Base-by-base conservation (phyloP, 1,140 invertebrate species). In the Euura lappo region DNA sequence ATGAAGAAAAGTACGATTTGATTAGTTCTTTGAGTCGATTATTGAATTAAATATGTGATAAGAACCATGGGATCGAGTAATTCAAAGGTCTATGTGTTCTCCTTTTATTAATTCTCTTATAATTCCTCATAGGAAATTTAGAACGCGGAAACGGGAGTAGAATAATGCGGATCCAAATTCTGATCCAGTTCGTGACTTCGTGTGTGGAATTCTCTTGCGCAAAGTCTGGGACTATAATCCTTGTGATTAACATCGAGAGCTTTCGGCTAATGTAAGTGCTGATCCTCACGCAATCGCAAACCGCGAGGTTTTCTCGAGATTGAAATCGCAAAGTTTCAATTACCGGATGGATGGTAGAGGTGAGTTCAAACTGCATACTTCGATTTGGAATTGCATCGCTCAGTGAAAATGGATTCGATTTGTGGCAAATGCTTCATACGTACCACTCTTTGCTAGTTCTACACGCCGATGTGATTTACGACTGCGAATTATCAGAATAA, bases 221-320 rank as follows among this genome's bases (percentile, higher is more conserved):
- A 74, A 68, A 70, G 70, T 51, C 76, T 70, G 65, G 75, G 67
- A 76, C 71, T 80, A 77, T 79, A 79, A 71, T 72, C 65, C 71
- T 72, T 75, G 77, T 78, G 79, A 83, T 85, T 85, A 84, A 79
- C 78, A 76, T 74, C 78, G 79, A 75, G 75, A 81, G 79, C 78
- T 82, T 74, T 77, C 71, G 73, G 69, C 73, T 13, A 11, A 76
- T 78, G 72, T 83, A 86, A 87, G 82, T 85, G 79, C 81, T 80
- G 72, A 76, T 80, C 72, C 78, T 75, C 85, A 87, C 84, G 85
- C 78, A 79, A 84, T 75, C 79, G 75, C 71, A 71, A 28, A 28
- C 28, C 28, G 28, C 28, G 28, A 28, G 28, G 28, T 28, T 28
- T 28, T 28, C 28, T 28, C 28, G 28, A 77, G 80, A 85, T 81